Conservation (phyloP, 2,113 vertebrate species). For the Cisticola juncidis region DNA sequence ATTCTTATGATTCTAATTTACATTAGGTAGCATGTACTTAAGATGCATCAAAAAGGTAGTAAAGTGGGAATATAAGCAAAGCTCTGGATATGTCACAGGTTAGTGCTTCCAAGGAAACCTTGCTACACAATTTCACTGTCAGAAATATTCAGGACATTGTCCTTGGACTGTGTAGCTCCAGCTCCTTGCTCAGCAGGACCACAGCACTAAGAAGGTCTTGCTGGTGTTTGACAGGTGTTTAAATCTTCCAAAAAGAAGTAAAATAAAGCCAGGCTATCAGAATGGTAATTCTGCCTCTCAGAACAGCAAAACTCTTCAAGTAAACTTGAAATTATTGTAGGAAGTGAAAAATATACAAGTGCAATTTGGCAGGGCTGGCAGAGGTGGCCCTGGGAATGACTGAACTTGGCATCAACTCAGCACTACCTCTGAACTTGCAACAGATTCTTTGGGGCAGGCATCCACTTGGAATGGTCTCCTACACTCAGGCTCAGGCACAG, state of each 20-base stretch:
- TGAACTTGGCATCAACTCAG: neutral
- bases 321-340: neutral
- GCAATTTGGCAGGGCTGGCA: neutral
- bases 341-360: neutral
- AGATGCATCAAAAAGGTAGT: neutral
- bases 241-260: neutral
- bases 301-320: neutral
- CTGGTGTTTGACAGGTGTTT: neutral
- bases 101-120: neutral
- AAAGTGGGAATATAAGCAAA: neutral
- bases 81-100: neutral
- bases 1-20: neutral
- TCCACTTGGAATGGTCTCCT: neutral
- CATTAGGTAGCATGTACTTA: neutral
- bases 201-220: neutral
- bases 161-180: neutral
- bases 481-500: neutral
- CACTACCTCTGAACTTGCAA: neutral
- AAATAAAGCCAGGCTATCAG: neutral
- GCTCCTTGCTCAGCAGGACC: neutral
- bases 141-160: neutral
- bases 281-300: neutral
- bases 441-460: neutral
- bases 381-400: neutral
- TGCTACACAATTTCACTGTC: neutral